A percentile compares a stretch with the other conserved stretches of the same genome.
Conservation (phyloP, 2,113 vertebrate genomes). For the Pseudorhombus dupliciocellatus region DNA sequence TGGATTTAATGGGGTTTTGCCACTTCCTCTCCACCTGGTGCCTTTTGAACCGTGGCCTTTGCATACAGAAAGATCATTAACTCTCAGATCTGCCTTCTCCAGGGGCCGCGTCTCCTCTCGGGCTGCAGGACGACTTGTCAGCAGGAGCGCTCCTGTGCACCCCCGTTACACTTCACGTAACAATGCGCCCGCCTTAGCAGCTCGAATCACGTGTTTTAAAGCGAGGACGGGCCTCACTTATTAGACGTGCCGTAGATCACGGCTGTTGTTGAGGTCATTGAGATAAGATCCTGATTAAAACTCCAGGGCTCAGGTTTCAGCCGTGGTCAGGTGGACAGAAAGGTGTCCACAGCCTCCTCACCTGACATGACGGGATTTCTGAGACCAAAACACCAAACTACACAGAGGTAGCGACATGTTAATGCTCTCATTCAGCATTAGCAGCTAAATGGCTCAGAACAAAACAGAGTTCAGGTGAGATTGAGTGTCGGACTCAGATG, state of each 20-base stretch:
- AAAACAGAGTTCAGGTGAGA: not conserved
- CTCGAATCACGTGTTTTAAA: not conserved
- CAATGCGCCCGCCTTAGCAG: not conserved
- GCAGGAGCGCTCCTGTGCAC: slow-evolving; percentile 11
- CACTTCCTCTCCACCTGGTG: slow-evolving; percentile 56
- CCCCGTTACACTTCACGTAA: not conserved
- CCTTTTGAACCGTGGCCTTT: slow-evolving; percentile 71
- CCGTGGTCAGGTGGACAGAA: not conserved
- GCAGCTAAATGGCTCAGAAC: not conserved
- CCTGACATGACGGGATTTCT: not conserved
- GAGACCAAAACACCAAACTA: not conserved
- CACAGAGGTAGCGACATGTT: not conserved
- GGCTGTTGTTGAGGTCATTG: not conserved
- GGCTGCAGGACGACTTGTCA: slow-evolving; percentile 10
- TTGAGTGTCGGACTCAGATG: not conserved
- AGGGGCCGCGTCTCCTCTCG: slow-evolving; percentile 30
- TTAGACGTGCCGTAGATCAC: not conserved
- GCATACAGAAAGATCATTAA: slow-evolving; percentile 76
- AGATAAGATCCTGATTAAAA: not conserved
- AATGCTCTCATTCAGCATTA: not conserved
- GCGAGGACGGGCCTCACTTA: not conserved
- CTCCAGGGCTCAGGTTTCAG: too few species aligned
- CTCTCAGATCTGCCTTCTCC: slow-evolving; percentile 49
- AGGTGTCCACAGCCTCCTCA: not conserved
- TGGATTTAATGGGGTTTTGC: slow-evolving; percentile 72